Percentiles rank a stretch among this genome's conserved stretches.
Evolutionary conservation across 2,797 vertebrate genomes (phyloP).

Genomic region (Atherinosoma microstoma): DNA sequence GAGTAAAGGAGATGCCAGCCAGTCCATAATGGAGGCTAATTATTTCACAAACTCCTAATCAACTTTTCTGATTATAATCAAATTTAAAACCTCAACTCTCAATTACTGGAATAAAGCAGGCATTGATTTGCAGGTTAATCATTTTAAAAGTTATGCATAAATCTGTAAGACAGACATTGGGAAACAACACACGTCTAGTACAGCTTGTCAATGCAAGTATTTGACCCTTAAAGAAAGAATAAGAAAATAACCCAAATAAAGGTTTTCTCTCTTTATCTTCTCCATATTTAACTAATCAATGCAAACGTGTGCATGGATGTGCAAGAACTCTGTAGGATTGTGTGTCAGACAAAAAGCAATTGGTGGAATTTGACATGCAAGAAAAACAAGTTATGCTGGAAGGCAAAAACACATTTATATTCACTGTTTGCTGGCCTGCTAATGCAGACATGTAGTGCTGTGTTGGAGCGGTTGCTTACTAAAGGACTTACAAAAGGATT

Average conservation of each 20-base stretch:
- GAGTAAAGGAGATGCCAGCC: conserved; percentile 41
- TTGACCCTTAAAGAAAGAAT: not conserved
- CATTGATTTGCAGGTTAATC: conserved; percentile 25
- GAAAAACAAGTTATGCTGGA: not conserved
- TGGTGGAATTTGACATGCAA: not conserved
- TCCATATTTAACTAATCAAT: not conserved
- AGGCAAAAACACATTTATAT: not conserved
- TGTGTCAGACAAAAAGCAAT: not conserved
- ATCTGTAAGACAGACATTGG: not conserved
- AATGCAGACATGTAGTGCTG: not conserved
- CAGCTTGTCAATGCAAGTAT: not conserved
- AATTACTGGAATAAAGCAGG: conserved; percentile 29
- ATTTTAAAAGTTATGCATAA: conserved; percentile 21
- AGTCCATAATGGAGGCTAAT: conserved; percentile 53
- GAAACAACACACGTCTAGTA: not conserved
- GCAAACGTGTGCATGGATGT: not conserved
- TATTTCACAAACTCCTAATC: conserved; percentile 50
- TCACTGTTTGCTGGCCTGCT: not conserved
- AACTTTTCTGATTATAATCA: conserved; percentile 58
- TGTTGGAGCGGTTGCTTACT: not conserved
- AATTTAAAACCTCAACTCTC: conserved; percentile 47
- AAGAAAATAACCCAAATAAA: not conserved
- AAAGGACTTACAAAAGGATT: not conserved
- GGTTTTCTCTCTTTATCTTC: not conserved
- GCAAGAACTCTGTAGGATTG: not conserved